Evolutionary conservation across 2,797 vertebrate species (phyloP), one percentile per base, ranked within the genome.

Genomic region (Phrynocephalus vlangalii): DNA sequence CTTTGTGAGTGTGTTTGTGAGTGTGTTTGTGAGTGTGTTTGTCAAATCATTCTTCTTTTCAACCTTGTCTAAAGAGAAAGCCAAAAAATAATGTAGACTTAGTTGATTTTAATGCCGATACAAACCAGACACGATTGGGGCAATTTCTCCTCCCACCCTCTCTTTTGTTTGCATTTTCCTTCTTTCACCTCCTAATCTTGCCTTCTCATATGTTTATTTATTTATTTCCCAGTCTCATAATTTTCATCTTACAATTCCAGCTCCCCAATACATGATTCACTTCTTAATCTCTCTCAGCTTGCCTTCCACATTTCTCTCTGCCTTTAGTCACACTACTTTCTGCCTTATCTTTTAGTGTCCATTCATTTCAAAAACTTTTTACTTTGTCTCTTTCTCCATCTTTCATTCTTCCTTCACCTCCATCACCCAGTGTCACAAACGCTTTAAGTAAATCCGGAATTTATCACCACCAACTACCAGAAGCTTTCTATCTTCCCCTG

Each of bases 221-320:
- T 33, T 33, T 33, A 33, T 33, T 33, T 94, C 89, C 79, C 89
- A 85, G 89, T 82, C 63, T 90, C 83, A 44, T 78, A 10, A 79
- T 9, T 52, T 33, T 60, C 48, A 26, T 87, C 93, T 92, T 87
- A 90, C 90, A 94, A 79, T 93, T 86, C 87, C 91, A 90, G 60
- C 33, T 50, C 79, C 92, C 33, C 48, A 88, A 82, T 68, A 77
- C 68, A n/a, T 15, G 52, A 38, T 63, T 38, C 79, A 67, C 67
- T 48, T 85, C 6, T 86, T 91, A 89, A 92, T 91, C 87, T 86
- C 66, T 89, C 60, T 7, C 72, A 85, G 71, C 1, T n/a, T 80
- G 63, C 76, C 85, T 83, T 71, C 48, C 71, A 1, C 13, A 90
- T 88, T 85, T 16, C 76, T 86, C 70, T 26, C 56, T 83, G 73